phyloP scores from a whole-genome alignment of 2,888 invertebrate genomes.

The Ischnura elegans region DNA sequence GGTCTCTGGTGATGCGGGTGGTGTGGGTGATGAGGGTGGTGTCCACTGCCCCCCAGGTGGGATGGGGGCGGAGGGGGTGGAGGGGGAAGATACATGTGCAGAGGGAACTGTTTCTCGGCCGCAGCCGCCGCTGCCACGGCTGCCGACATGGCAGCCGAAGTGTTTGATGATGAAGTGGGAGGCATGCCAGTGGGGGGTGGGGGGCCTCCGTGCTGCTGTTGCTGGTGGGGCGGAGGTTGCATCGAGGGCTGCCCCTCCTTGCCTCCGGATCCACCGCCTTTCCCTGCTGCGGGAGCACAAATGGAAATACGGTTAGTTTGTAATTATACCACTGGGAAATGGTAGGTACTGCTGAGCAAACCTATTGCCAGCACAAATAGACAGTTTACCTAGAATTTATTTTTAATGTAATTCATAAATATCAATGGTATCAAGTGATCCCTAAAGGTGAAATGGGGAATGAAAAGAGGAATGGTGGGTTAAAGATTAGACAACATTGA shows the following conservation, averaged over 20 bases:
- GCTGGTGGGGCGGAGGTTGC: slow-evolving; percentile 41
- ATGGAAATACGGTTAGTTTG: not conserved
- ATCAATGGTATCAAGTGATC: too few species aligned
- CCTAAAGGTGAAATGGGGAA: too few species aligned
- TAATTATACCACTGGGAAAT: too few species aligned
- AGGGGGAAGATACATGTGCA: slow-evolving; percentile 78
- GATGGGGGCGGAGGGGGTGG: slow-evolving; percentile 76
- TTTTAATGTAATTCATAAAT: too few species aligned
- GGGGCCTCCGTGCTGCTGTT: slow-evolving; percentile 25
- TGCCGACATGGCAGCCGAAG: slow-evolving; percentile 72
- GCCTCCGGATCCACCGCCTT: slow-evolving; percentile 60
- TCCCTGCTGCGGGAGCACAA: slow-evolving; percentile 8
- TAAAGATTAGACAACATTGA: too few species aligned
- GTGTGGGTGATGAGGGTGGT: slow-evolving; percentile 74
- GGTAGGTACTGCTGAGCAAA: too few species aligned
- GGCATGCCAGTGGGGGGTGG: slow-evolving; percentile 32
- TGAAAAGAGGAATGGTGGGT: too few species aligned
- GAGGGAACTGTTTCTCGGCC: slow-evolving; percentile 73
- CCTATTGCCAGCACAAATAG: too few species aligned
- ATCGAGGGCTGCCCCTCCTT: slow-evolving; percentile 75
- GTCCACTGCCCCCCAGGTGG: slow-evolving; percentile 74
- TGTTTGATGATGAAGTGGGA: slow-evolving; percentile 68
- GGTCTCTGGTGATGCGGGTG: slow-evolving; percentile 77
- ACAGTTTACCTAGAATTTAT: too few species aligned
- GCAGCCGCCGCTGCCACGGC: slow-evolving; percentile 71